Evolutionary conservation across 2,797 vertebrate species (phyloP), one percentile per base, ranked within the genome.

Genomic region (Amblyraja radiata): DNA sequence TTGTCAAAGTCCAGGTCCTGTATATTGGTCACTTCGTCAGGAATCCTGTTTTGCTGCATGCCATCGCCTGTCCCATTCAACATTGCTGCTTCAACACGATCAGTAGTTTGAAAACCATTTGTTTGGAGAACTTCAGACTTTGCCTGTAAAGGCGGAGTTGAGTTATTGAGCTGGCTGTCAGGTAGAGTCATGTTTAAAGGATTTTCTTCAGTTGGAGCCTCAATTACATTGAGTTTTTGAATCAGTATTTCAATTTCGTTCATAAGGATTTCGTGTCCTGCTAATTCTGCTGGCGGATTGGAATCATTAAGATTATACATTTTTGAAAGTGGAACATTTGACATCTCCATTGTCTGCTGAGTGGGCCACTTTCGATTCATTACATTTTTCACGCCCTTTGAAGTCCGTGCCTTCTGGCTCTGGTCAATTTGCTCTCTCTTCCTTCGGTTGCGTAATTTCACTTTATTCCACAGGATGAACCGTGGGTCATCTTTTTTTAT

Each of bases 1-100:
- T 96, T 96, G 94, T 97, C 97, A 21, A 97, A 97, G 94, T 97
- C 97, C 94, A 96, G 96, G 8, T 93, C 92, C 63, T 93, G 65
- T 36, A 76, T n/a, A 39, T 94, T 95, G 76, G 93, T 94, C 61
- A 93, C 32, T 5, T 94, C 93, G 58, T 95, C 94, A 4, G 93
- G 94, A 84, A 90, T 93, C 78, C 93, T 76, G 21, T 81, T 63
- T 46, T 81, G 84, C 39, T 36, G 10, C 7, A 9, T 71, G 2
- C 21, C 0, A n/a, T 9, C 65, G 36, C 71, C 71, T 58, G 71
- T 54, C 68, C 71, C 73, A 18, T 92, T 92, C 71, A 92, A 54
- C 21, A 92, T n/a, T n/a, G 16, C 90, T 54, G 13, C 2, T 58
- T 92, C 90, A 74, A 54, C 13, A 58, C 74, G 58, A 6, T n/a